Base-by-base conservation (phyloP, 2,113 vertebrate genomes). In the Saguinus imperator region DNA sequence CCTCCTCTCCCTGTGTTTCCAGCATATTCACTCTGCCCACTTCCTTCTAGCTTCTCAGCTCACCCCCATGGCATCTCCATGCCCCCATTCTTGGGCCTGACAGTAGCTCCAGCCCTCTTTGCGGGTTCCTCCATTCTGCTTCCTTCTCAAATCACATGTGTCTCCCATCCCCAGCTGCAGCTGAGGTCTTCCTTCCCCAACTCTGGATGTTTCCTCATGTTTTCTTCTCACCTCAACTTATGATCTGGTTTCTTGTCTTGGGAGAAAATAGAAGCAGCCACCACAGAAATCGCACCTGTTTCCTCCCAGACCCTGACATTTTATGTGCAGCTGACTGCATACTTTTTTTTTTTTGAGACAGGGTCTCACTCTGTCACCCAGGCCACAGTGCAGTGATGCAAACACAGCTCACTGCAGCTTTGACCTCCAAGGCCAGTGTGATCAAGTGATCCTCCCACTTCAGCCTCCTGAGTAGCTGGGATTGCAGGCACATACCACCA, bases 291-390 rank as follows among this genome's bases (percentile, higher is more conserved):
- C 23, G 0, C 7, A 37, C 1, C 3, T 18, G 1, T 61, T 23
- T 37, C 3, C 29, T 23, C 37, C 11, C 40, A 52, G 9, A 40
- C 29, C 79, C 40, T 0, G 17, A 14, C 32, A 1, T 52, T 4
- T 13, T 8, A 6, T 0, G 11, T 27, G 18, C 7, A 2, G 40
- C 72, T 9, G 11, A 45, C 40, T 0, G 1, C 29, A 20, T 6
- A 14, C 64, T 35, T 61, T 29, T 25, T 81, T 25, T 81, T 45
- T 66, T 3, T 8, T 68, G 16, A 68, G 66, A 8, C 32, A 68
- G 5, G 27, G 32, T 68, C 32, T 68, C 66, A 68, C 64, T 35
- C 66, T 68, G 66, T 68, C 7, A 7, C 66, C 66, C 32, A 68
- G 27, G 32, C 66, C 32, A 3, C 14, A 17, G 66, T 68, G 66